Percentiles rank a stretch among this genome's conserved stretches.
phyloP scores from a whole-genome alignment of 2,888 invertebrate species.

The Rhingia campestris region DNA sequence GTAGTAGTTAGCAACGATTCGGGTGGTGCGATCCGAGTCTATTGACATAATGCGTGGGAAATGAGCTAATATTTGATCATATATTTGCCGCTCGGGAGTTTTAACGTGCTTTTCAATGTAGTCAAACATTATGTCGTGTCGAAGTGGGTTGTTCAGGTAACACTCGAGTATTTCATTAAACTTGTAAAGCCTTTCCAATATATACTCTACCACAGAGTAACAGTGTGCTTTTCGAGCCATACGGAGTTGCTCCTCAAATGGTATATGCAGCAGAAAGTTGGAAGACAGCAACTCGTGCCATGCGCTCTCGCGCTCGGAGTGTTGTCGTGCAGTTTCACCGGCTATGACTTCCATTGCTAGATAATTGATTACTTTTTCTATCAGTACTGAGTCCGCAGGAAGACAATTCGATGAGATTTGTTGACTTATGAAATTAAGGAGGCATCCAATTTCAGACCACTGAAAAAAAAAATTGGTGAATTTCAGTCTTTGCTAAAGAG shows the following conservation, averaged over 20 bases:
- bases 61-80: constrained; percentile 82
- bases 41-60: constrained; percentile 85
- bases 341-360: constrained; percentile 83
- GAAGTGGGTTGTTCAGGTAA: constrained; percentile 86
- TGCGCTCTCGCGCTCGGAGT: constrained; percentile 89
- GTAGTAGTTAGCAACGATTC: constrained; percentile 85
- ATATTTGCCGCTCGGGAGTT: constrained; percentile 82
- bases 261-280: constrained; percentile 85
- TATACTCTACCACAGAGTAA: constrained; percentile 88
- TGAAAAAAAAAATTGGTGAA: constrained; percentile 69
- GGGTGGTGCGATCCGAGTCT: constrained; percentile 86
- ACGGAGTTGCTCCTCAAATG: constrained; percentile 85
- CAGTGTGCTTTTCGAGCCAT: constrained; percentile 87
- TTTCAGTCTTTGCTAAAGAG: background rate
- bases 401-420: constrained; percentile 84
- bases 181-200: constrained; percentile 86
- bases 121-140: constrained; percentile 86
- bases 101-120: constrained; percentile 84
- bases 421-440: constrained; percentile 87
- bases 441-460: constrained; percentile 84
- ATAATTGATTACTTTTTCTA: constrained; percentile 86
- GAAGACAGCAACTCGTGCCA: constrained; percentile 88
- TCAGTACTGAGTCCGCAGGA: constrained; percentile 83
- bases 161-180: constrained; percentile 87
- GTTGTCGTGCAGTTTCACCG: constrained; percentile 83